Evolutionary conservation across 53 echinoderm and acorn worm genomes (phyloP), one percentile per base, ranked within the genome.

Genomic region (Antedon mediterranea): DNA sequence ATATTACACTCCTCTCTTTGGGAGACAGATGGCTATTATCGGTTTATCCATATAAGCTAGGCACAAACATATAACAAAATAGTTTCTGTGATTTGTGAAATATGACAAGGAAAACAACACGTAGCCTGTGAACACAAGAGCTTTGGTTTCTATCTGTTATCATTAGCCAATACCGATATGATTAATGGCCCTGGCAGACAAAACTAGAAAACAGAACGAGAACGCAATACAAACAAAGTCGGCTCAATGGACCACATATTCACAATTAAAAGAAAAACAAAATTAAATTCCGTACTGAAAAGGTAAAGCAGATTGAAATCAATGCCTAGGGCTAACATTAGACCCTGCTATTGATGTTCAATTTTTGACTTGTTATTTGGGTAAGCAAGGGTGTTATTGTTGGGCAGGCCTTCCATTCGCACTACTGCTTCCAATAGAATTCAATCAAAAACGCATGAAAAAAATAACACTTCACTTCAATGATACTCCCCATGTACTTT

Each of bases 191-290:
- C 11, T 57, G 4, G 11, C 11, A 37, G 37, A 37, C 37, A 37
- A 37, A 26, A 2, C 57, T 57, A 57, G 57, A 57, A 37, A 57
- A 57, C 57, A 15, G 57, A 6, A 13, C 57, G 23, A 57, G 57
- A 57, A 57, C 23, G 57, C 57, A 57, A 18, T 57, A 57, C 57
- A 57, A 57, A 57, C 57, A 57, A 18, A 26, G 14, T 8, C 57
- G 23, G 57, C 57, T 3, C 57, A 57, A 18, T 18, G 57, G 23
- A 57, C 57, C 23, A 18, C 57, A 57, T 57, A 57, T 1, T n/a
- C n/a, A 57, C 57, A 57, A 57, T 57, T 57, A 57, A 57, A 57
- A 57, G 57, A 57, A 57, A 57, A 57, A 57, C 57, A 57, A 57
- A 57, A 57, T 57, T 14, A 57, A 57, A 57, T 57, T 57, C 57